Percentiles rank a stretch among this genome's conserved stretches.
phyloP scores from a whole-genome alignment of 2,888 invertebrate species.

The Mechanitis mazaeus region DNA sequence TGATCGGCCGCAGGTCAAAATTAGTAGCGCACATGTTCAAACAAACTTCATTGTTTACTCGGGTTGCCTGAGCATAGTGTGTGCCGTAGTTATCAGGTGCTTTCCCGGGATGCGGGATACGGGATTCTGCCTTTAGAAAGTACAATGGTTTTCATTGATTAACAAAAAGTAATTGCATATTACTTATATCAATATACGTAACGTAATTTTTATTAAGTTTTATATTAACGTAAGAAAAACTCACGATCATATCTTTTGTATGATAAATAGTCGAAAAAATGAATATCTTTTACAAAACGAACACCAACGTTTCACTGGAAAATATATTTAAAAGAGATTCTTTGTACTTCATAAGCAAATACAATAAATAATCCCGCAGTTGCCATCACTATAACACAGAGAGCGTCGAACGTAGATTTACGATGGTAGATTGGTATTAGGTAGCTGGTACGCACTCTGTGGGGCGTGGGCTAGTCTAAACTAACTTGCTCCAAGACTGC shows the following conservation, averaged over 20 bases:
- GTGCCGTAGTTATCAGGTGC: constrained; percentile 14
- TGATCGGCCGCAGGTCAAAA: constrained; percentile 64
- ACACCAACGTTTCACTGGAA: too few relatives aligned
- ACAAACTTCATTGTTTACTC: constrained; percentile 70
- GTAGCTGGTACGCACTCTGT: constrained; percentile 15
- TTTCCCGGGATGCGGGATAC: not conserved
- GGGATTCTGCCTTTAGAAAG: too few relatives aligned
- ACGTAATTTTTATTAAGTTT: too few relatives aligned
- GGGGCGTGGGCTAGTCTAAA: constrained; percentile 24
- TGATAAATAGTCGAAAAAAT: too few relatives aligned
- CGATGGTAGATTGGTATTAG: constrained; percentile 12
- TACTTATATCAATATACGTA: too few relatives aligned
- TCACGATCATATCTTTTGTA: too few relatives aligned
- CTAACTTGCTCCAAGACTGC: constrained; percentile 1
- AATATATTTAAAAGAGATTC: too few relatives aligned
- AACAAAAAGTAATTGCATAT: too few relatives aligned
- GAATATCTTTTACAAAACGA: too few relatives aligned
- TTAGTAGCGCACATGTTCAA: constrained; percentile 75
- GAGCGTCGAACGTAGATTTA: constrained; percentile 36
- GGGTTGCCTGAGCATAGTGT: constrained; percentile 34
- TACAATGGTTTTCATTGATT: too few relatives aligned
- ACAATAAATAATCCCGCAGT: not conserved
- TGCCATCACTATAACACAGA: constrained; percentile 33
- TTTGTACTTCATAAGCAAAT: too few relatives aligned
- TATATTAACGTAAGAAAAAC: too few relatives aligned